Conservation (phyloP, 2,113 vertebrate genomes). For the Xyliphius kryptos region DNA sequence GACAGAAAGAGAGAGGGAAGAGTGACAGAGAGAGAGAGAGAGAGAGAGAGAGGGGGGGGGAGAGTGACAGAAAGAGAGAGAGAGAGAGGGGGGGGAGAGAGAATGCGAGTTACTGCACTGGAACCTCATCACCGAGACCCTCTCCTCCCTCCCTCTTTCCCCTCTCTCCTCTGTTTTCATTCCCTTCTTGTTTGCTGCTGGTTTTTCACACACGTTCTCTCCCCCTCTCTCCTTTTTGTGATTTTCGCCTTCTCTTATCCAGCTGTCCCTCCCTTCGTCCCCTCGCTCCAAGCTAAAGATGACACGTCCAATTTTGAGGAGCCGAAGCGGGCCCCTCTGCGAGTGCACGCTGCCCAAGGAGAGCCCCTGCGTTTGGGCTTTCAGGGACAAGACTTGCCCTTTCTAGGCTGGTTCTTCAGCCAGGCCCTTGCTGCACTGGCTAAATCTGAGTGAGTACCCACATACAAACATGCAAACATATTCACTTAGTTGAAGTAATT, state of each 20-base stretch:
- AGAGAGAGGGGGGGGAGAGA: conserved; percentile 46
- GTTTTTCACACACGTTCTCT: conserved; percentile 31
- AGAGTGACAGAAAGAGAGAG: conserved; percentile 54
- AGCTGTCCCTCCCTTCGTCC: conserved; percentile 95
- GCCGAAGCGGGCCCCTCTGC: conserved; percentile 81
- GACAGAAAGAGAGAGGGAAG: conserved; percentile 80
- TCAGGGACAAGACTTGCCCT: conserved; percentile 87
- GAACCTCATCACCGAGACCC: conserved; percentile 51
- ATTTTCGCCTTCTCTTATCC: conserved; percentile 55
- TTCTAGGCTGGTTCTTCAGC: conserved; percentile 97
- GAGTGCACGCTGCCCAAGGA: conserved; percentile 75
- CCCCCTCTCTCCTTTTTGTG: conserved; percentile 37
- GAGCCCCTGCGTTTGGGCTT: conserved; percentile 83
- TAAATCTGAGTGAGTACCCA: conserved; percentile 88
- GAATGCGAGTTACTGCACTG: conserved; percentile 62
- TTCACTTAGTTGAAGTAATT: not conserved
- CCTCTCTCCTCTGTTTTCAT: conserved; percentile 45
- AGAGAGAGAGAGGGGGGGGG: conserved; percentile 17
- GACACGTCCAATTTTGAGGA: conserved; percentile 99
- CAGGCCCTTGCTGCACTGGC: conserved; percentile 80
- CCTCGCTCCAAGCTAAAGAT: conserved; percentile 91
- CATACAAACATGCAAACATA: conserved; percentile 5
- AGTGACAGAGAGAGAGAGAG: conserved; percentile 53
- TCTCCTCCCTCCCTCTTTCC: conserved; percentile 21
- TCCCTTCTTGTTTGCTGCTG: conserved; percentile 29